Evolutionary conservation across 2,113 vertebrate genomes (phyloP).

Genomic region (Lepidothrix coronata): DNA sequence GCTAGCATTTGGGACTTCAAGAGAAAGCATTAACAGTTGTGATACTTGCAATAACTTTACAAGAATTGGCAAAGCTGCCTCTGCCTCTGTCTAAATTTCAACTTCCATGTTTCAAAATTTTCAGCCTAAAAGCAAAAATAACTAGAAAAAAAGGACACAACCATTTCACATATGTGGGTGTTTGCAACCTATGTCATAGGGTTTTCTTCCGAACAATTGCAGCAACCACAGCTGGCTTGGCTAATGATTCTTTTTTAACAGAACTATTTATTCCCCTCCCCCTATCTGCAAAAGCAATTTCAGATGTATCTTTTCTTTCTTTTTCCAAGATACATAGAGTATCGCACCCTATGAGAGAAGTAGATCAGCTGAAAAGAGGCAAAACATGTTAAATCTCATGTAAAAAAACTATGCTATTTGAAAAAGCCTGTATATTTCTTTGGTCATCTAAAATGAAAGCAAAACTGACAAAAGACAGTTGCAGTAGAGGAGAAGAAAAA

Average conservation of each 20-base stretch:
- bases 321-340: not conserved
- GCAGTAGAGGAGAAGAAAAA: not conserved
- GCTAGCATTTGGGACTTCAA: not conserved
- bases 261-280: not conserved
- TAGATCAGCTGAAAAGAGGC: not conserved
- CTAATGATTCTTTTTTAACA: not conserved
- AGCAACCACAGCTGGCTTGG: not conserved
- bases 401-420: not conserved
- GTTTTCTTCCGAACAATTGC: not conserved
- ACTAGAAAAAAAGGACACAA: not conserved
- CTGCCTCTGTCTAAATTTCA: not conserved
- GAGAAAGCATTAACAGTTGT: not conserved
- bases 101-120: not conserved
- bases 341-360: not conserved
- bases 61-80: not conserved
- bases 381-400: not conserved
- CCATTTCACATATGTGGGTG: fast-evolving
- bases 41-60: not conserved
- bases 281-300: not conserved
- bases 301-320: not conserved
- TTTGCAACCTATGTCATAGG: not conserved
- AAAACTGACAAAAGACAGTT: not conserved
- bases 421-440: not conserved
- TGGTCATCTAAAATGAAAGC: not conserved
- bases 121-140: not conserved